These are phyloP conservation scores for Lasioglossum marginatum DNA, from an alignment of 2,888 invertebrate genomes.

Conservation along the genomic window DNA sequence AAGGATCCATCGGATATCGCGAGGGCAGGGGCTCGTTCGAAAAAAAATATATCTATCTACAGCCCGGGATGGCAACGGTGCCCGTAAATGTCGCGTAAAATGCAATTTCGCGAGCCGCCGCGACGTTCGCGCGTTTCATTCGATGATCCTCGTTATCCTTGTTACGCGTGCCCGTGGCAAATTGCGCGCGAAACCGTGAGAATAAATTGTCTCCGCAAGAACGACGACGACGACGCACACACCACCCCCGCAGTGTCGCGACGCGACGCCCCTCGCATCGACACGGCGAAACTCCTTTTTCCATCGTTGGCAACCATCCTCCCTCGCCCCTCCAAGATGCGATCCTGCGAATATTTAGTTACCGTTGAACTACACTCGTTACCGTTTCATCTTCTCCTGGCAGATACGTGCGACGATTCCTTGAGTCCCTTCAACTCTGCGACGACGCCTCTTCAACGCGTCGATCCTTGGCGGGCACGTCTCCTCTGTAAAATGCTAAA, in stretches of 20 bases:
- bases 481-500: constrained; percentile 65
- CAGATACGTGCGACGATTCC: constrained; percentile 72
- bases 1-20: not conserved
- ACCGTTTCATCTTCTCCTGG: constrained; percentile 74
- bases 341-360: constrained; percentile 72
- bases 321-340: constrained; percentile 8
- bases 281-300: constrained; percentile 47
- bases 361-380: constrained; percentile 71
- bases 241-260: not conserved
- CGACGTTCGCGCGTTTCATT: constrained; percentile 67
- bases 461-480: constrained; percentile 69
- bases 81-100: constrained; percentile 67
- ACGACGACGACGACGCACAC: constrained; percentile 21
- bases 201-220: constrained; percentile 72
- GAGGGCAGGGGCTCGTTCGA: not conserved
- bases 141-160: constrained; percentile 74
- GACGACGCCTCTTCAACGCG: constrained; percentile 51
- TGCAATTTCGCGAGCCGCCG: constrained; percentile 58
- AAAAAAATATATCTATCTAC: constrained; percentile 41
- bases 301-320: constrained; percentile 13
- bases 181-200: constrained; percentile 71
- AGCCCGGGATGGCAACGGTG: constrained; percentile 4
- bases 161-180: constrained; percentile 68
- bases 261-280: not conserved
- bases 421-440: constrained; percentile 47